Conservation (phyloP, 2,797 vertebrate species). For the Bovichtus diacanthus region DNA sequence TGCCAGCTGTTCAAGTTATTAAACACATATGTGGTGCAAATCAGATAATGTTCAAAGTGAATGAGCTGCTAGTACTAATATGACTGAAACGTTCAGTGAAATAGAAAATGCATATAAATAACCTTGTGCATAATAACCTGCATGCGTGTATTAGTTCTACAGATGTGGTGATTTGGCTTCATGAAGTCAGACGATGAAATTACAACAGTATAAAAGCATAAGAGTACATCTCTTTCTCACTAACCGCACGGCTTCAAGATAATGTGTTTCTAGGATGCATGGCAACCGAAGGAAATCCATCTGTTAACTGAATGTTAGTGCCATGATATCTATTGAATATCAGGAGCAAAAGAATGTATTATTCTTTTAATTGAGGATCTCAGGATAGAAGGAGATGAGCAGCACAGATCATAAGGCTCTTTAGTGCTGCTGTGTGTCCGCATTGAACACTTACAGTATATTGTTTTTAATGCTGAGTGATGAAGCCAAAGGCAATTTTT, state of each 20-base stretch:
- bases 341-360: neutral
- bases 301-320: constrained; percentile 1
- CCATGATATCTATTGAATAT: neutral
- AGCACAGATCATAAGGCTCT: neutral
- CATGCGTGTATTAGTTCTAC: constrained; percentile 1
- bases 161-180: constrained; percentile 30
- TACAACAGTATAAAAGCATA: constrained; percentile 21
- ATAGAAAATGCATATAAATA: constrained; percentile 18
- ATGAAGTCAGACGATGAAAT: constrained; percentile 22
- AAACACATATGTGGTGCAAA: neutral
- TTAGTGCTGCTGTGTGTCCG: neutral
- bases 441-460: neutral
- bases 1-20: neutral
- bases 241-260: neutral
- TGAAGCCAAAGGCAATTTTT: neutral
- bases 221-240: neutral
- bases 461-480: neutral
- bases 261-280: neutral
- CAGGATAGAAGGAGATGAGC: neutral
- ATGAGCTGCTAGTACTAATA: neutral
- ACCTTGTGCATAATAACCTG: constrained; percentile 22
- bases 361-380: neutral
- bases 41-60: constrained; percentile 1
- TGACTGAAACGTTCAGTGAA: neutral
- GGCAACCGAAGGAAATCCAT: neutral